A percentile compares a stretch with the other conserved stretches of the same genome.
These are phyloP conservation scores for Gallinago solitaria DNA, from an alignment of 2,797 vertebrate genomes.

Conservation along the genomic window DNA sequence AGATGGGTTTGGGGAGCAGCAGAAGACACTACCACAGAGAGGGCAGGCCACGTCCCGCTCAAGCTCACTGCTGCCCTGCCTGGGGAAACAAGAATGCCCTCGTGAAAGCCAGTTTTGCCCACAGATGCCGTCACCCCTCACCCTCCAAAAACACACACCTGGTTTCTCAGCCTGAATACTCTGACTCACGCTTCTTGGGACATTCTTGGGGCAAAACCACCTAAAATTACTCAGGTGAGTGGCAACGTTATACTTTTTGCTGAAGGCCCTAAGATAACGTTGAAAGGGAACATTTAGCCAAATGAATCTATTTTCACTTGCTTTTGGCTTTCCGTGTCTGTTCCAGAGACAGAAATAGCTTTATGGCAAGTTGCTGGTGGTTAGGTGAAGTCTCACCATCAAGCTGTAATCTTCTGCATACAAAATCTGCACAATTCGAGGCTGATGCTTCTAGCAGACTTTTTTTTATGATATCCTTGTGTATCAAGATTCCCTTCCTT, in stretches of 20 bases:
- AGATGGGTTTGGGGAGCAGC: not conserved
- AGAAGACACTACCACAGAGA: accelerated
- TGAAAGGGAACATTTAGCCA: not conserved
- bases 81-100: not conserved
- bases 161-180: not conserved
- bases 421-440: not conserved
- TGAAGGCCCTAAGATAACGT: not conserved
- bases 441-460: not conserved
- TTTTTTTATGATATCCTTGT: not conserved
- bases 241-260: not conserved
- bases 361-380: not conserved
- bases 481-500: not conserved
- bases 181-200: accelerated
- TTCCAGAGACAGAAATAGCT: not conserved
- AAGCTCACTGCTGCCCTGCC: not conserved
- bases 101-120: accelerated
- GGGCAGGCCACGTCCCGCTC: not conserved
- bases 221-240: not conserved
- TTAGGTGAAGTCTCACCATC: not conserved
- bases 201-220: not conserved
- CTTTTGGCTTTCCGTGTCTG: not conserved
- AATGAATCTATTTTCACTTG: not conserved
- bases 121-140: not conserved
- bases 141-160: not conserved
- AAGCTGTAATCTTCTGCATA: not conserved